These are phyloP conservation scores for Drosophila peninsularis DNA, from an alignment of 2,888 invertebrate species.

Conservation along the genomic window DNA sequence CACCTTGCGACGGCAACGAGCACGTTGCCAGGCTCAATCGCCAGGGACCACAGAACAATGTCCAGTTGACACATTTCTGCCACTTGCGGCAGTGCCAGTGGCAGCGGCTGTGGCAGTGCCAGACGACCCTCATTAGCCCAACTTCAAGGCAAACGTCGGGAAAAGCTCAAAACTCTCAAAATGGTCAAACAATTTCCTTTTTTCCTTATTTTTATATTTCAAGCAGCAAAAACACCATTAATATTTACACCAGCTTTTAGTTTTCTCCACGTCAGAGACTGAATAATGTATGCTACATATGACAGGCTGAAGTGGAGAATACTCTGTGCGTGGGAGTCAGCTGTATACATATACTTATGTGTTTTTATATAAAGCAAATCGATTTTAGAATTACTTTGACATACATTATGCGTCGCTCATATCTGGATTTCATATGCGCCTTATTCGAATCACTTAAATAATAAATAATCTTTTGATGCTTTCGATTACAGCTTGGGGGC, in stretches of 20 bases:
- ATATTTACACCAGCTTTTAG: constrained; percentile 55
- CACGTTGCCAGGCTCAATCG: constrained; percentile 21
- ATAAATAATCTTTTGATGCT: constrained; percentile 1
- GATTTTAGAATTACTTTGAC: constrained; percentile 3
- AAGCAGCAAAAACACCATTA: constrained; percentile 49
- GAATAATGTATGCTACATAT: not conserved
- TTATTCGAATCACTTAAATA: not conserved
- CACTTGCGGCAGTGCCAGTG: constrained; percentile 11
- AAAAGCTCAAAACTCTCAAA: constrained; percentile 17
- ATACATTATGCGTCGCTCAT: not conserved
- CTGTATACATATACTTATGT: not conserved
- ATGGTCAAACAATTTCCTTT: constrained; percentile 42
- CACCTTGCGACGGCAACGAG: constrained; percentile 17
- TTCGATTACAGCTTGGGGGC: not conserved
- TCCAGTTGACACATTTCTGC: constrained; percentile 34
- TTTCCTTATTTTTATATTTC: constrained; percentile 6
- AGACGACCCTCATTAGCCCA: constrained; percentile 42
- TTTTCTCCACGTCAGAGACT: constrained; percentile 9
- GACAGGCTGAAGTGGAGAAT: not conserved
- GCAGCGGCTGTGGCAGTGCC: constrained; percentile 15
- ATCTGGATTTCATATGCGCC: not conserved
- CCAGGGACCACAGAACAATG: constrained; percentile 39
- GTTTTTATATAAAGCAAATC: not conserved
- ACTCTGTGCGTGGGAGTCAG: not conserved
- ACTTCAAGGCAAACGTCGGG: constrained; percentile 5